These are phyloP conservation scores for Brachyalestes nurse DNA, from an alignment of 2,797 vertebrate genomes.

Conservation along the genomic window DNA sequence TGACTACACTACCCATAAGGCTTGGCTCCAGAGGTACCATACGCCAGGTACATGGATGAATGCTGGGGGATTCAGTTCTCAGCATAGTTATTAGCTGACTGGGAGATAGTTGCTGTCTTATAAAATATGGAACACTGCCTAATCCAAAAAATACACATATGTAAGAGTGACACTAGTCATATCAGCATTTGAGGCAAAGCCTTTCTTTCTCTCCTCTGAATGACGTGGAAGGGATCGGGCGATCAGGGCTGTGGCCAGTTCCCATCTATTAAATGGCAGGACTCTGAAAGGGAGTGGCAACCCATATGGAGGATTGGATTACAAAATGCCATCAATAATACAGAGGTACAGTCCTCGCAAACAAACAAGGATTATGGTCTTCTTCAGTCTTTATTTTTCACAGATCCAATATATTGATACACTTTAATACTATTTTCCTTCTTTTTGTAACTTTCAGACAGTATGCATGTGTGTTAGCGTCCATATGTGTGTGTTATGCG, in stretches of 20 bases:
- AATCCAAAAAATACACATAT: constrained; percentile 53
- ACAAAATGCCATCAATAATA: constrained; percentile 33
- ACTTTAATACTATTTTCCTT: constrained; percentile 27
- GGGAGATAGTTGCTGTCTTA: constrained; percentile 51
- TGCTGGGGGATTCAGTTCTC: constrained; percentile 19
- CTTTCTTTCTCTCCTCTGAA: neutral
- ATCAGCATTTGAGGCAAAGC: neutral
- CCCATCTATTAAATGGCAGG: constrained; percentile 5
- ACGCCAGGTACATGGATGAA: constrained; percentile 21
- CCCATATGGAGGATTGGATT: constrained; percentile 54
- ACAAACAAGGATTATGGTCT: constrained; percentile 28
- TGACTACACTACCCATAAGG: constrained; percentile 18
- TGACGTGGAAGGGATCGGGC: neutral
- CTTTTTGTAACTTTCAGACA: neutral
- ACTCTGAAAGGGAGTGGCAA: constrained; percentile 13
- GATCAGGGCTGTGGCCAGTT: constrained; percentile 24
- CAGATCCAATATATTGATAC: constrained; percentile 15
- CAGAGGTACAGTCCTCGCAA: constrained; percentile 23
- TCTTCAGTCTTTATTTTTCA: constrained; percentile 17
- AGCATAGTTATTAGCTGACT: constrained; percentile 42
- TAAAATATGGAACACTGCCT: constrained; percentile 71
- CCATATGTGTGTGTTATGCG: constrained; percentile 17
- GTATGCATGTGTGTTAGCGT: constrained; percentile 29
- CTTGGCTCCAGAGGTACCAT: constrained; percentile 21
- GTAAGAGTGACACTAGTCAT: constrained; percentile 12